Evolutionary conservation across 1,140 invertebrate genomes (phyloP).

Genomic region (Bactericera cockerelli): DNA sequence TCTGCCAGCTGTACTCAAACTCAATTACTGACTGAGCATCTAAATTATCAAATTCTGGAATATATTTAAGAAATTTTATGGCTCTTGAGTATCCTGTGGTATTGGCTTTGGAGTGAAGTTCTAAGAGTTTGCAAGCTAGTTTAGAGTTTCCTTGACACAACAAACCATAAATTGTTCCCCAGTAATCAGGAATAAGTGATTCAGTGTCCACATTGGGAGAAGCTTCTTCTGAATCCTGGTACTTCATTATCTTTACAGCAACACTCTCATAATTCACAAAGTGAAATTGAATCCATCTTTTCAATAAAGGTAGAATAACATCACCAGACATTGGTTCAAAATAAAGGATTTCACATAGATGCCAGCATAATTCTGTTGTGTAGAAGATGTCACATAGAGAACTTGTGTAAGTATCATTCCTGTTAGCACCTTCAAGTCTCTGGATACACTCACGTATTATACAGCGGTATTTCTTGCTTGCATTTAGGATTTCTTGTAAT

Average conservation of each 20-base stretch:
- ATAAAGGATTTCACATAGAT: background rate
- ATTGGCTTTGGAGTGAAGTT: conserved; percentile 50
- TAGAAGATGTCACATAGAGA: conserved; percentile 1
- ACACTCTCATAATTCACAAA: conserved; percentile 56
- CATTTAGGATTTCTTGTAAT: background rate
- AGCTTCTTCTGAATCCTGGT: conserved; percentile 17
- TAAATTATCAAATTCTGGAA: conserved; percentile 57
- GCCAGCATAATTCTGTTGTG: conserved; percentile 3
- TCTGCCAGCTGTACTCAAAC: conserved; percentile 70
- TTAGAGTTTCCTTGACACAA: conserved; percentile 68
- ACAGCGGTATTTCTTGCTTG: background rate
- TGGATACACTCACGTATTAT: conserved; percentile 4
- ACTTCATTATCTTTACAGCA: conserved; percentile 41
- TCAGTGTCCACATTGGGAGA: conserved; percentile 37
- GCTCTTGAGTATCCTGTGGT: conserved; percentile 53
- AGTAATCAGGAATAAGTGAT: conserved; percentile 51
- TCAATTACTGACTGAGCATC: conserved; percentile 61
- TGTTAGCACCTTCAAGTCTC: conserved; percentile 2
- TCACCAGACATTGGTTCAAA: conserved; percentile 5
- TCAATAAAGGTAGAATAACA: background rate
- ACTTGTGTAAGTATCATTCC: background rate
- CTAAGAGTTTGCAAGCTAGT: conserved; percentile 53
- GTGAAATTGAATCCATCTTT: conserved; percentile 64
- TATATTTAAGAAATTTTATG: conserved; percentile 56
- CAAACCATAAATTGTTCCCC: conserved; percentile 63